These are phyloP conservation scores for Plagodis pulveraria DNA, from an alignment of 2,888 invertebrate genomes.

Conservation along the genomic window DNA sequence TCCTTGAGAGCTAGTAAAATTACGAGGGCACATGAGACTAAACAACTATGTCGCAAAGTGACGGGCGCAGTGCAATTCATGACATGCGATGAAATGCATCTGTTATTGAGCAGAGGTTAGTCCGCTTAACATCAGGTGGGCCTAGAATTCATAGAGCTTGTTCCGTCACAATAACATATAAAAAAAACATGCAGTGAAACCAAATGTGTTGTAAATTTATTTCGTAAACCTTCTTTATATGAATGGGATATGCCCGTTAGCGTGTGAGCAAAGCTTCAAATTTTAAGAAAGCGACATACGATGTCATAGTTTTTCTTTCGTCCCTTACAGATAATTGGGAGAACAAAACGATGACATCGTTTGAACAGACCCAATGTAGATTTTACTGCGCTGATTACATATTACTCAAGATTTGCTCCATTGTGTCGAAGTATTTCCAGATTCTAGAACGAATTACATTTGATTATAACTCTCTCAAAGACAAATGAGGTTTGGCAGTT, in stretches of 20 bases:
- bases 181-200: too few species aligned
- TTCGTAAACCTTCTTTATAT: too few species aligned
- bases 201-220: too few species aligned
- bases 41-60: too few species aligned
- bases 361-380: conserved; percentile 71
- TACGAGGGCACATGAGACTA: too few species aligned
- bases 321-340: conserved; percentile 75
- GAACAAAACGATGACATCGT: conserved; percentile 74
- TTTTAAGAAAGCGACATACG: conserved; percentile 66
- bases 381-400: conserved; percentile 71
- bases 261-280: conserved; percentile 40
- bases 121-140: too few species aligned
- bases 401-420: conserved; percentile 68
- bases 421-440: conserved; percentile 66
- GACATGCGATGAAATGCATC: too few species aligned
- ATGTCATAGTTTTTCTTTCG: conserved; percentile 74
- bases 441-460: conserved; percentile 66
- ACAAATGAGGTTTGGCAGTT: conserved; percentile 54
- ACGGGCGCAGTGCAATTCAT: too few species aligned
- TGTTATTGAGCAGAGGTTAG: too few species aligned
- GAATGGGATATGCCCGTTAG: not conserved
- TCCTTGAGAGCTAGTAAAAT: too few species aligned
- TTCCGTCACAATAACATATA: too few species aligned
- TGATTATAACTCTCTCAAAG: conserved; percentile 59
- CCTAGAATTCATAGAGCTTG: too few species aligned